Evolutionary conservation across 2,888 invertebrate genomes (phyloP).

Genomic region (Polyommatus icarus): DNA sequence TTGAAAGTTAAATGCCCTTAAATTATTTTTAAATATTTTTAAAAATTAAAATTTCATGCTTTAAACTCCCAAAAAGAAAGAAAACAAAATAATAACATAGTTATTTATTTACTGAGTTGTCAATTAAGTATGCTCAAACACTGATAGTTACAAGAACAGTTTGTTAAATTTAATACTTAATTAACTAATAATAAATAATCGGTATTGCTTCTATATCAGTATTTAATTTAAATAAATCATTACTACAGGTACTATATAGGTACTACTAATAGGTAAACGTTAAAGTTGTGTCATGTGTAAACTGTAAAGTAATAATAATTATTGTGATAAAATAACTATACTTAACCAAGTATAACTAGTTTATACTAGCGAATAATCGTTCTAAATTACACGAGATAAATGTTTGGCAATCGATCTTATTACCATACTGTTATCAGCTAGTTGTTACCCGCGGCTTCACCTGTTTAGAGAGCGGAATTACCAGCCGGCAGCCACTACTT

Average conservation of each 20-base stretch:
- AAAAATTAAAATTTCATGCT: too few relatives aligned
- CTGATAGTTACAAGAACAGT: not conserved
- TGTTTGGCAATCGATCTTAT: conserved; percentile 8
- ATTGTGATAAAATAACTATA: not conserved
- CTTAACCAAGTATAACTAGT: conserved; percentile 1
- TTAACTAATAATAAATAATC: not conserved
- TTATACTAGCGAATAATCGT: conserved; percentile 8
- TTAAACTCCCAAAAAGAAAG: too few relatives aligned
- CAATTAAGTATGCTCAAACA: not conserved
- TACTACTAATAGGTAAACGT: not conserved
- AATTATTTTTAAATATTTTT: too few relatives aligned
- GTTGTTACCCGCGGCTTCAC: not conserved
- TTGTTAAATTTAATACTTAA: not conserved
- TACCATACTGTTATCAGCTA: not conserved
- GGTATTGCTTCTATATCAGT: not conserved
- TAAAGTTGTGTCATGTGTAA: not conserved
- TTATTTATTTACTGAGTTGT: too few relatives aligned
- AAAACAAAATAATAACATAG: too few relatives aligned
- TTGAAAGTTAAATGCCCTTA: too few relatives aligned
- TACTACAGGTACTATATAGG: too few relatives aligned
- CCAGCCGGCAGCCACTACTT: not conserved
- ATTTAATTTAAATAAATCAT: not conserved
- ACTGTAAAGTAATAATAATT: not conserved
- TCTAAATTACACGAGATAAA: not conserved
- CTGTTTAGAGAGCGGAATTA: not conserved